These are phyloP conservation scores for Sesamia inferens DNA, from an alignment of 2,888 invertebrate species.

Conservation along the genomic window DNA sequence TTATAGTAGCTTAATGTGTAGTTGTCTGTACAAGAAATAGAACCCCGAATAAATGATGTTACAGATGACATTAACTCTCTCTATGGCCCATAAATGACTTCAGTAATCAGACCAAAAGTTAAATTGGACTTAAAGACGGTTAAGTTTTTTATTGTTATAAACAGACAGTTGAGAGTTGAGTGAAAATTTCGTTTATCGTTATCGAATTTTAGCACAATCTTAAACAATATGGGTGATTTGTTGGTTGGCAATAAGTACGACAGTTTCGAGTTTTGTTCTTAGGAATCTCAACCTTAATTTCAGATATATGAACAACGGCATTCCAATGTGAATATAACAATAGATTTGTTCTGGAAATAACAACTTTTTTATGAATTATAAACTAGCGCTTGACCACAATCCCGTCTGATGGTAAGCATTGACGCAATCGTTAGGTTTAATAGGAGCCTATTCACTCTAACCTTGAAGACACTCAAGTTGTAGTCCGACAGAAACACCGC, in stretches of 20 bases:
- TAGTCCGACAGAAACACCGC: too few species aligned
- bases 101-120: constrained; percentile 64
- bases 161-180: constrained; percentile 1
- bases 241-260: not conserved
- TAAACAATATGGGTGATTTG: not conserved
- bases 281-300: not conserved
- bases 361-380: too few species aligned
- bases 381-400: too few species aligned
- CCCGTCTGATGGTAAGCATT: too few species aligned
- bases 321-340: not conserved
- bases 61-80: constrained; percentile 37
- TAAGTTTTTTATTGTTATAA: constrained; percentile 63
- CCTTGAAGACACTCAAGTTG: too few species aligned
- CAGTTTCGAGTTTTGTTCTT: not conserved
- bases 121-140: constrained; percentile 62
- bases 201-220: not conserved
- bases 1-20: not conserved
- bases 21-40: not conserved
- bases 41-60: constrained; percentile 3
- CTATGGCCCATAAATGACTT: constrained; percentile 55
- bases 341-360: too few species aligned
- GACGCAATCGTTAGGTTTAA: too few species aligned
- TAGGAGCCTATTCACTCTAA: too few species aligned
- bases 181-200: not conserved
- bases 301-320: not conserved